Percentiles rank a stretch among this genome's conserved stretches.
Conservation (phyloP, 2,797 vertebrate species). For the Malacoraja senta region DNA sequence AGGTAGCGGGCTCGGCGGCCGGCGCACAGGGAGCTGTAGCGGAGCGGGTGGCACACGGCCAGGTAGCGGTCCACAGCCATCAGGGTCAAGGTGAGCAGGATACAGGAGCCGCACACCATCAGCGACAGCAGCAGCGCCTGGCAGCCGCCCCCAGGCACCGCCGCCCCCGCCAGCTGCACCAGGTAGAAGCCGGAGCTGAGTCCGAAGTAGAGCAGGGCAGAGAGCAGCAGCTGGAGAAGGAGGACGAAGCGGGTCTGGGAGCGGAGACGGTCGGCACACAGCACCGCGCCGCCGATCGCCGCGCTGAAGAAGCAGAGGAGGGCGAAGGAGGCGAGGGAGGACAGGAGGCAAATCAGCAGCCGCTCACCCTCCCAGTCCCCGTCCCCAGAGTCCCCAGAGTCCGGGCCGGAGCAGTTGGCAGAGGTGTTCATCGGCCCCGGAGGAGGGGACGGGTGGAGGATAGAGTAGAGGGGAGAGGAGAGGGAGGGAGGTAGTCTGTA, state of each 20-base stretch:
- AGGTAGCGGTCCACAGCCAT: slow-evolving; percentile 61
- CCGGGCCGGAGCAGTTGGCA: too few relatives aligned
- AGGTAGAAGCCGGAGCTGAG: slow-evolving; percentile 58
- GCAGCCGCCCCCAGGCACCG: slow-evolving; percentile 44
- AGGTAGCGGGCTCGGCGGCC: not conserved
- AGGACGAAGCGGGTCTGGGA: slow-evolving; percentile 62
- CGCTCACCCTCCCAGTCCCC: too few relatives aligned
- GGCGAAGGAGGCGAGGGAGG: slow-evolving; percentile 58
- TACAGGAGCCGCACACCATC: slow-evolving; percentile 62
- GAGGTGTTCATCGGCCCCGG: too few relatives aligned
- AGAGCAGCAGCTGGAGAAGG: slow-evolving; percentile 61
- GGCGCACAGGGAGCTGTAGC: not conserved
- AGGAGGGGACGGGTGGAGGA: too few relatives aligned
- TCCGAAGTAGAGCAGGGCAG: slow-evolving; percentile 58
- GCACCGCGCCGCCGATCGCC: slow-evolving; percentile 62
- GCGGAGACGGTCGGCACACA: slow-evolving; percentile 55
- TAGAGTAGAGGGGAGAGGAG: slow-evolving; percentile 39
- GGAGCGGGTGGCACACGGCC: not conserved
- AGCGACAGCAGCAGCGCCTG: slow-evolving; percentile 50
- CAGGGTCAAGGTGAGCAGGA: slow-evolving; percentile 62
- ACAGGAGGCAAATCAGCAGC: slow-evolving; percentile 49
- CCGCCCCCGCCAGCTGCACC: slow-evolving; percentile 48
- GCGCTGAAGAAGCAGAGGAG: slow-evolving; percentile 63
- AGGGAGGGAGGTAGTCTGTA: too few relatives aligned
- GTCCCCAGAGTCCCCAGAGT: too few relatives aligned